Conservation (phyloP, 2,113 vertebrate species). For the Phaethon lepturus region DNA sequence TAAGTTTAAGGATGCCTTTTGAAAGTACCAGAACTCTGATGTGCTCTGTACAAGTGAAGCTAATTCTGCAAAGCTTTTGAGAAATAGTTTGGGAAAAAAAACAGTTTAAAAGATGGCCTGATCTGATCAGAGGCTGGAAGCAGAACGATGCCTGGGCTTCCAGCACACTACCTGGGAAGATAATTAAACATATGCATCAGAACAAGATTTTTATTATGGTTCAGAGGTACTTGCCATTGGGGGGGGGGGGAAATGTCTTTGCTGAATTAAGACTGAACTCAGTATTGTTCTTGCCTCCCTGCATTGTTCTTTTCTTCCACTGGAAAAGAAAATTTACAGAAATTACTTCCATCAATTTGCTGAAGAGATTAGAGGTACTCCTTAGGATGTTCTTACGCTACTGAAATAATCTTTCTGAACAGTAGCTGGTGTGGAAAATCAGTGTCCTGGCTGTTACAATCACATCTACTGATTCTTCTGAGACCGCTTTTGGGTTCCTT, state of each 20-base stretch:
- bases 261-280: background rate
- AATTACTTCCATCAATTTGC: background rate
- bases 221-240: background rate
- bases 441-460: background rate
- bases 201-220: background rate
- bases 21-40: background rate
- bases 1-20: background rate
- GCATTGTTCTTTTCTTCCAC: background rate
- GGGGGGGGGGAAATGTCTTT: background rate
- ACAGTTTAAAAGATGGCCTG: background rate
- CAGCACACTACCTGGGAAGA: background rate
- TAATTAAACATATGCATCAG: background rate
- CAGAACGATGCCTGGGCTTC: background rate
- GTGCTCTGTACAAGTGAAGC: background rate
- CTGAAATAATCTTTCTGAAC: background rate
- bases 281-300: background rate
- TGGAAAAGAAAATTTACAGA: background rate
- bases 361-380: background rate
- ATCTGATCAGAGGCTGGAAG: background rate
- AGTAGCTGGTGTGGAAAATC: background rate
- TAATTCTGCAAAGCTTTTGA: background rate
- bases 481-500: background rate
- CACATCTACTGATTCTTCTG: background rate
- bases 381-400: background rate
- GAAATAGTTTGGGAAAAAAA: background rate